Conservation (phyloP, 2,797 vertebrate species). For the Clarias fuscus region DNA sequence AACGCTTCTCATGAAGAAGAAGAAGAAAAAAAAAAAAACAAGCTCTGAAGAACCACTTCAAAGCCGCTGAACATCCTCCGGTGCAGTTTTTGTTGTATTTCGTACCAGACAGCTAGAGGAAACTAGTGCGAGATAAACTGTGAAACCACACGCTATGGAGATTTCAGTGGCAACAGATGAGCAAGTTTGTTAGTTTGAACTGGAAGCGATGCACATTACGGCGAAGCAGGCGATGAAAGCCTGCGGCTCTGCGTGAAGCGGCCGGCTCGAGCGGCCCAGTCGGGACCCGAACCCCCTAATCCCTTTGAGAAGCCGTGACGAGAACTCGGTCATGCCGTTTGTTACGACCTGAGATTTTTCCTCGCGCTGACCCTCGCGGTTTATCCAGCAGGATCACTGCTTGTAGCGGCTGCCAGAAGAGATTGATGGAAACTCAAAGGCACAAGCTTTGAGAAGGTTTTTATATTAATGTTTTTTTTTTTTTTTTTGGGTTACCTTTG, state of each 20-base stretch:
- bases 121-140: slow-evolving; percentile 8
- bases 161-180: slow-evolving; percentile 20
- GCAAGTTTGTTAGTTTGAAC: slow-evolving; percentile 20
- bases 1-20: not conserved
- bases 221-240: slow-evolving; percentile 18
- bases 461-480: not conserved
- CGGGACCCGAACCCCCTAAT: slow-evolving; percentile 15
- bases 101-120: slow-evolving; percentile 12
- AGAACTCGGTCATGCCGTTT: not conserved
- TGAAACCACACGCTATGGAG: slow-evolving; percentile 12
- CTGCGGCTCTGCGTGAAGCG: slow-evolving; percentile 18
- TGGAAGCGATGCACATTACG: slow-evolving; percentile 18
- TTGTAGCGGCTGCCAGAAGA: not conserved
- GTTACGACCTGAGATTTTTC: not conserved
- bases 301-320: not conserved
- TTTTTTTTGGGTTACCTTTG: not conserved
- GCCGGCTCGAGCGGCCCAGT: slow-evolving; percentile 6
- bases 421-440: not conserved
- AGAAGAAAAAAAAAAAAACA: not conserved
- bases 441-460: not conserved
- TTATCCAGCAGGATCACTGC: not conserved
- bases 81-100: slow-evolving; percentile 9
- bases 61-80: not conserved
- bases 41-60: not conserved
- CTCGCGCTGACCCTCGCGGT: not conserved